Evolutionary conservation across 2,797 vertebrate species (phyloP), one percentile per base, ranked within the genome.

Genomic region (Phalanger gymnotis): DNA sequence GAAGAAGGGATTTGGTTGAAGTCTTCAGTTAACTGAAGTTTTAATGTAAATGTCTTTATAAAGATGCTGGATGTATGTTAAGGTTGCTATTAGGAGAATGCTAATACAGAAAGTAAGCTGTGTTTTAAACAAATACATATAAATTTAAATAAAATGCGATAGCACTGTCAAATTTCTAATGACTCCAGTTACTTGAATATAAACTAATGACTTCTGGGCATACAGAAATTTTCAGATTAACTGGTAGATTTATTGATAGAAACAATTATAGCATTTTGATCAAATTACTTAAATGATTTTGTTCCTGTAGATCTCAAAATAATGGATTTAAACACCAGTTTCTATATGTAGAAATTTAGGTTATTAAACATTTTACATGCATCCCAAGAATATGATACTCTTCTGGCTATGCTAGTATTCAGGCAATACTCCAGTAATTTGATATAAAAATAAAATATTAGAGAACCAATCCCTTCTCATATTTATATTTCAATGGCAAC

Each of bases 271-370:
- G 52, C 53, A 95, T 53, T n/a, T 58, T 93, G n/a, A 51, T 93
- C 93, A 94, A 94, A 89, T 13, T 13, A 73, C 13, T 34, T 73
- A 6, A n/a, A 40, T 40, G 6, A 40, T 92, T 94, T 95, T 92
- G 92, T 91, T 97, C 97, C 56, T 96, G 30, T 91, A 55, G 30
- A 91, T 53, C 91, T 40, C 89, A 25, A 87, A 51, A 53, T 34
- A 66, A 66, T 81, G 16, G 51, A 93, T 47, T 4, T 81, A 81
- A 53, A 51, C 47, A 92, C 10, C 91, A 40, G 53, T 91, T 93
- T 95, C 58, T 94, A 1, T 10, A 91, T 54, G 3, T 90, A 53
- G 58, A 91, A 94, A 81, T 30, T 47, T 55, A 96, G 47, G 25
- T 81, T 9, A 7, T 73, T 81, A 40, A 25, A 81, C 73, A 87